These are phyloP conservation scores for Coenonympha arcania DNA, from an alignment of 2,888 invertebrate species.

Conservation along the genomic window DNA sequence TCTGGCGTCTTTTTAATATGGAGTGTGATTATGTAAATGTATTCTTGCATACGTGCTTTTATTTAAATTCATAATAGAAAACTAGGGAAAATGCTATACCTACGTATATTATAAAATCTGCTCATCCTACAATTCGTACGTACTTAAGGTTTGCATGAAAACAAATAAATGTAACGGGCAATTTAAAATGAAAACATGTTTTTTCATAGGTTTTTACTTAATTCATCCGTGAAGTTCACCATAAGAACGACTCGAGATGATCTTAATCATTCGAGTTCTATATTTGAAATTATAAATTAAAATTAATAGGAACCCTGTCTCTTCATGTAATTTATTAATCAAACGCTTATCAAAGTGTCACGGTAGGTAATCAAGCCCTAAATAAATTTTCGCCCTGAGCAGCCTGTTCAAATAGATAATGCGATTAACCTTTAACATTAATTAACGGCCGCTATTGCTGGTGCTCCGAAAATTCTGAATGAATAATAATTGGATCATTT, in stretches of 20 bases:
- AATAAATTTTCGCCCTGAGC: background rate
- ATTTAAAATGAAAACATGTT: too few species aligned
- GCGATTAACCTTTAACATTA: constrained; percentile 5
- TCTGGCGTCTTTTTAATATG: constrained; percentile 4
- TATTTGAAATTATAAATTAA: too few species aligned
- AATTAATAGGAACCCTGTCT: too few species aligned
- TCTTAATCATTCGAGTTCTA: too few species aligned
- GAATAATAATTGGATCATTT: constrained; percentile 10
- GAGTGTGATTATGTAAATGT: constrained; percentile 1
- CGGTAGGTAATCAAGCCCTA: background rate
- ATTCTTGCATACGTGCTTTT: constrained; percentile 7
- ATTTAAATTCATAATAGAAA: background rate
- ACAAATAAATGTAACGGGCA: background rate
- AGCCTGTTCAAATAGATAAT: background rate
- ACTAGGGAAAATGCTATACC: background rate
- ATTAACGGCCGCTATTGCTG: constrained; percentile 1
- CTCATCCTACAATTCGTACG: too few species aligned
- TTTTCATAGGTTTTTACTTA: too few species aligned
- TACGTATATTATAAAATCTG: too few species aligned
- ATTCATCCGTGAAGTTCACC: too few species aligned
- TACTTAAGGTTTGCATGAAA: too few species aligned
- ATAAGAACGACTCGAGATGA: too few species aligned
- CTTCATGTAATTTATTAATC: too few species aligned
- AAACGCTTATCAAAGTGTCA: too few species aligned
- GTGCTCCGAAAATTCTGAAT: constrained; percentile 1